Percentiles rank a stretch among this genome's conserved stretches.
Evolutionary conservation across 2,113 vertebrate species (phyloP).

Genomic region (Sorex araneus): DNA sequence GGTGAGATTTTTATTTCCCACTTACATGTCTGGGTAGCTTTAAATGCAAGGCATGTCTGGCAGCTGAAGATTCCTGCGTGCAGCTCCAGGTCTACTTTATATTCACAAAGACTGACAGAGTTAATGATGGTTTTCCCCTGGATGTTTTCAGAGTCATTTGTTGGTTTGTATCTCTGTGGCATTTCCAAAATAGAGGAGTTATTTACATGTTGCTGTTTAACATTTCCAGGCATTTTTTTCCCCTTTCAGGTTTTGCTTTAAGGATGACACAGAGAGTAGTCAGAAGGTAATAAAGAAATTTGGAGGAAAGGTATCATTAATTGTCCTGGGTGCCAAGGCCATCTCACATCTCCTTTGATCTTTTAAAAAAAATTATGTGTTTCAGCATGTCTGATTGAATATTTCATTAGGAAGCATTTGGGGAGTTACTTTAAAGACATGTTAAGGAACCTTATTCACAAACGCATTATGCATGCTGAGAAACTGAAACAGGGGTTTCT

Average conservation of each 20-base stretch:
- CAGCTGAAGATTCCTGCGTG: constrained; percentile 46
- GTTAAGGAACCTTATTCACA: constrained; percentile 11
- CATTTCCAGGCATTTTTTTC: constrained; percentile 38
- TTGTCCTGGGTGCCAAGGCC: constrained; percentile 20
- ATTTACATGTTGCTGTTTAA: constrained; percentile 63
- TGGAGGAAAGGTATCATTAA: background rate
- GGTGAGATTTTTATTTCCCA: constrained; percentile 42
- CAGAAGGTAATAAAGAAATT: background rate
- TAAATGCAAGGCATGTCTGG: constrained; percentile 60
- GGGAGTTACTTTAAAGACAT: background rate
- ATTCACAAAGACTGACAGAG: constrained; percentile 79
- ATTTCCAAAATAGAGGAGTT: constrained; percentile 73
- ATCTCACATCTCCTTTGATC: background rate
- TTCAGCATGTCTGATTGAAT: constrained; percentile 21
- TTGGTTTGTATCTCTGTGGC: constrained; percentile 75
- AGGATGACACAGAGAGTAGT: background rate
- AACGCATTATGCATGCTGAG: background rate
- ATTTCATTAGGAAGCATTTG: constrained; percentile 52
- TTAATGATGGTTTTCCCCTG: constrained; percentile 76
- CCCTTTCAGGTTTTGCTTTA: background rate
- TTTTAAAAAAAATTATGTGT: constrained; percentile 11
- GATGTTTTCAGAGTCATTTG: constrained; percentile 74
- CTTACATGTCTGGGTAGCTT: constrained; percentile 14
- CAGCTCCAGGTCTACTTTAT: constrained; percentile 66
- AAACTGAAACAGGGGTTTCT: background rate